A percentile compares a stretch with the other conserved stretches of the same genome.
Conservation (phyloP, 2,888 invertebrate species). For the Drosophila putrida region DNA sequence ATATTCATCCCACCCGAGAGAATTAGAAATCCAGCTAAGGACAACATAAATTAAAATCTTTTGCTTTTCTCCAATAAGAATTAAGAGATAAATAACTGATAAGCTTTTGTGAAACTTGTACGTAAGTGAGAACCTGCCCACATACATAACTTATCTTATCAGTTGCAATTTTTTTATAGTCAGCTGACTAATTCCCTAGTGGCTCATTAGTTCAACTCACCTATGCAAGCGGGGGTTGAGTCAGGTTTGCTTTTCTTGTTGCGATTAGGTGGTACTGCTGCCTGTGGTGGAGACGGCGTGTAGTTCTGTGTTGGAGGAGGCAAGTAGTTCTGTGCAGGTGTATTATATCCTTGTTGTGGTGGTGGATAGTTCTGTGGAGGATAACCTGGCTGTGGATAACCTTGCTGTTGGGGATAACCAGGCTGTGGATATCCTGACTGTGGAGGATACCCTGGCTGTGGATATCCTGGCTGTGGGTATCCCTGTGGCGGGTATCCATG, state of each 20-base stretch:
- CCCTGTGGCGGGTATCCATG: constrained; percentile 28
- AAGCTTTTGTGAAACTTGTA: neutral
- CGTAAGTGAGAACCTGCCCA: neutral
- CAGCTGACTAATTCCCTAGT: constrained; percentile 25
- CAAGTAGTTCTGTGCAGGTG: too few species aligned
- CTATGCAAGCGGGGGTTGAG: constrained; percentile 51
- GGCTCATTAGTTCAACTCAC: constrained; percentile 35
- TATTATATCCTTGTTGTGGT: constrained; percentile 21
- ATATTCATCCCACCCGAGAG: constrained; percentile 80
- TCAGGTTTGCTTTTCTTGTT: constrained; percentile 63
- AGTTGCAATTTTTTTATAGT: constrained; percentile 14
- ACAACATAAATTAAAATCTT: too few species aligned
- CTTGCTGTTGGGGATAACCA: constrained; percentile 37
- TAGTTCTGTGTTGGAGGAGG: constrained; percentile 33
- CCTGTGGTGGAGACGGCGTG: constrained; percentile 31
- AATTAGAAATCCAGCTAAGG: constrained; percentile 70
- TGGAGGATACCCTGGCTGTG: constrained; percentile 29
- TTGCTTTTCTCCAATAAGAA: too few species aligned
- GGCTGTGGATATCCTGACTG: constrained; percentile 33
- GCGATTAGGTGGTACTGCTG: constrained; percentile 15
- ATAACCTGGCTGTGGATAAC: constrained; percentile 36
- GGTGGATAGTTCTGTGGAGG: constrained; percentile 34
- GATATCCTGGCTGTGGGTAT: constrained; percentile 24
- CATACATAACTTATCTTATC: constrained; percentile 36
- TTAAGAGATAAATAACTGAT: neutral